phyloP scores from a whole-genome alignment of 2,113 vertebrate genomes.

The Rattus norvegicus region GRCr8 NC_086024.1:100765501-100766000 shows the following conservation, averaged over 20 bases:
- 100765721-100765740: not conserved
- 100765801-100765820: not conserved
- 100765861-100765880: not conserved
- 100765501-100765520: not conserved
- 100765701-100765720: not conserved
- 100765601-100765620: not conserved
- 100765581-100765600: not conserved
- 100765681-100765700: not conserved
- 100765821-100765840: not conserved
- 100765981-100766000: not conserved
- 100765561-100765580: fast-evolving
- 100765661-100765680: not conserved
- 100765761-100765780: not conserved
- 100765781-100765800: not conserved
- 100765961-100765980: not conserved
- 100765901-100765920: not conserved
- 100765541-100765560: not conserved
- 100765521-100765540: not conserved
- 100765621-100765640: not conserved
- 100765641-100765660: not conserved
- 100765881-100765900: not conserved
- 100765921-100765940: not conserved
- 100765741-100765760: not conserved
- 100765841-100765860: not conserved
- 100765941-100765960: not conserved